Evolutionary conservation across 2,888 invertebrate species (phyloP).

Genomic region (Noctua fimbriata): DNA sequence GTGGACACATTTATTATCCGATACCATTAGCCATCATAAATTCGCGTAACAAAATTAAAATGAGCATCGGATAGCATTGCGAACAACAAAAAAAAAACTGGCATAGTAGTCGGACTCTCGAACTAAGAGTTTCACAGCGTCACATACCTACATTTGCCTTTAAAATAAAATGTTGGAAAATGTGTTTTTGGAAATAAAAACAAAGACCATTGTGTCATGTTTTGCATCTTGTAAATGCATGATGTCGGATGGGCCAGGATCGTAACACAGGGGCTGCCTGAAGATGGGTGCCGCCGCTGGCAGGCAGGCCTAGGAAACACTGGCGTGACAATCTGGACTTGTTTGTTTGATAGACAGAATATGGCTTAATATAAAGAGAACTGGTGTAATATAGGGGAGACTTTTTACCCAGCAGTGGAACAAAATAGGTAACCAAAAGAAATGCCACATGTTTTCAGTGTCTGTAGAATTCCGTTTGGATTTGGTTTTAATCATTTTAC

Average conservation of each 20-base stretch:
- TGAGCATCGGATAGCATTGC: not conserved
- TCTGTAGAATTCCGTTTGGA: too few relatives aligned
- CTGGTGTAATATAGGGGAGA: not conserved
- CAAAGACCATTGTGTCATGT: too few relatives aligned
- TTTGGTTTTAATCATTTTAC: not conserved
- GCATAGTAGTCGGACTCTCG: not conserved
- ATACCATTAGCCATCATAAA: conserved; percentile 43
- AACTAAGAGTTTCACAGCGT: not conserved
- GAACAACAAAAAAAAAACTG: conserved; percentile 2
- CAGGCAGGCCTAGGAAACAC: not conserved
- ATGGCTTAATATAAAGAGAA: not conserved
- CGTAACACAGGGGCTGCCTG: not conserved
- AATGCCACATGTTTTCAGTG: not conserved
- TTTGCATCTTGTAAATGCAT: too few relatives aligned
- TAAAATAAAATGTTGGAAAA: too few relatives aligned
- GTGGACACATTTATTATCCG: conserved; percentile 28
- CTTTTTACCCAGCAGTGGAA: not conserved
- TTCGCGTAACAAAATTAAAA: conserved; percentile 32
- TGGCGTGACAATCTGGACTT: not conserved
- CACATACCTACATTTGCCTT: not conserved
- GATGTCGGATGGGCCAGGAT: too few relatives aligned
- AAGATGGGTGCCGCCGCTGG: not conserved
- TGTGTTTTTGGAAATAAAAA: too few relatives aligned
- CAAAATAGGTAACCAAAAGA: not conserved
- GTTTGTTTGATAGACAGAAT: too few relatives aligned